Evolutionary conservation across 1,140 invertebrate species (phyloP).

Genomic region (Drosophila nikananu): DNA sequence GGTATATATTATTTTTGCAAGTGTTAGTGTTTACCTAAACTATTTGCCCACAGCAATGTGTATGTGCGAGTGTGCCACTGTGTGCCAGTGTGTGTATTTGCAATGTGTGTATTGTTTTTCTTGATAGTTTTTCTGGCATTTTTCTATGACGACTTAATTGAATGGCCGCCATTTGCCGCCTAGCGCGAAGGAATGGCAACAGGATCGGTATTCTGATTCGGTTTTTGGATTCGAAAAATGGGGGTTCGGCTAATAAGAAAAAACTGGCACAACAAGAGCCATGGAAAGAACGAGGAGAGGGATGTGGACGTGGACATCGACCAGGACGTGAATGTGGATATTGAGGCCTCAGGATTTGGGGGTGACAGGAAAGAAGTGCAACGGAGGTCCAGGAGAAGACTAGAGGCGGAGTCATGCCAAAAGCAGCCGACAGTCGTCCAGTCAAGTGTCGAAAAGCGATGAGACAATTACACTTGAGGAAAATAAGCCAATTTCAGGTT

Average conservation of each 20-base stretch:
- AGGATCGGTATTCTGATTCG: slow-evolving; percentile 1
- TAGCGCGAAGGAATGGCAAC: background rate
- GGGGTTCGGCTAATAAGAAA: slow-evolving; percentile 52
- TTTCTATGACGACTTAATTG: slow-evolving; percentile 37
- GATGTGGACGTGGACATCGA: background rate
- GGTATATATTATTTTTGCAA: slow-evolving; percentile 2
- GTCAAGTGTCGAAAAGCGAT: slow-evolving; percentile 32
- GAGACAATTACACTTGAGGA: slow-evolving; percentile 1
- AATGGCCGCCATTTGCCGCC: slow-evolving; percentile 31
- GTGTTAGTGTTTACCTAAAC: slow-evolving; percentile 43
- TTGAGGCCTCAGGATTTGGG: background rate
- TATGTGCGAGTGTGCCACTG: background rate
- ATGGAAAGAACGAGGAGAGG: background rate
- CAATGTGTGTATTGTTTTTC: slow-evolving; percentile 34
- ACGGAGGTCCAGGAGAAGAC: slow-evolving; percentile 6
- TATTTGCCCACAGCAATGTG: slow-evolving; percentile 31
- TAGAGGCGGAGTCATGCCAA: slow-evolving; percentile 28
- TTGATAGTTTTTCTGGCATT: slow-evolving; percentile 26
- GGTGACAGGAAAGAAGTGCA: background rate
- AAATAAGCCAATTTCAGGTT: background rate
- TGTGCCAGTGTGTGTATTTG: slow-evolving; percentile 1
- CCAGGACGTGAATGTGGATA: background rate
- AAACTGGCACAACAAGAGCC: slow-evolving; percentile 39
- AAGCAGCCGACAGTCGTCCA: slow-evolving; percentile 36
- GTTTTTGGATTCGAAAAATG: background rate